Percentiles rank a stretch among this genome's conserved stretches.
Evolutionary conservation across 2,113 vertebrate genomes (phyloP).

Genomic region (Cyphotilapia sp.): DNA sequence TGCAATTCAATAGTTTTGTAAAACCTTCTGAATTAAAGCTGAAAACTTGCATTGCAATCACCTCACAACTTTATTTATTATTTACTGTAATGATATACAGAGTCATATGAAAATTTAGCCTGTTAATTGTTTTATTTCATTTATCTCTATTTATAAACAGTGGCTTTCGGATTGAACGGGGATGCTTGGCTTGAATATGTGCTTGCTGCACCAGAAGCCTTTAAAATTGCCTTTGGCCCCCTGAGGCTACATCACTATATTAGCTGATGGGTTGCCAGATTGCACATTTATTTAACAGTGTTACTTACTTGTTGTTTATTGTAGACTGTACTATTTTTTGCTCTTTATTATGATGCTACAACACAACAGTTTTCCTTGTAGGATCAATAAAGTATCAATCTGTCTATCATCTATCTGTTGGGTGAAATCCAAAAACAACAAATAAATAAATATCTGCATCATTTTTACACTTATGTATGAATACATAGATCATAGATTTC

Average conservation of each 20-base stretch:
- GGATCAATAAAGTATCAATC: not conserved
- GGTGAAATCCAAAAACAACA: not conserved
- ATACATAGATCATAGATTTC: not conserved
- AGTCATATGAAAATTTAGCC: not conserved
- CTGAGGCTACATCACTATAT: not conserved
- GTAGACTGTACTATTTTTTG: not conserved
- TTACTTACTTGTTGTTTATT: not conserved
- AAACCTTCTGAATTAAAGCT: not conserved
- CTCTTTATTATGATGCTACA: not conserved
- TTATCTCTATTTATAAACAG: not conserved
- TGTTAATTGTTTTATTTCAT: not conserved
- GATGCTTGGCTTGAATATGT: not conserved
- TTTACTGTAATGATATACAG: not conserved
- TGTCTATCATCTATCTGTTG: not conserved
- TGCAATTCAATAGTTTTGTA: rapidly evolving
- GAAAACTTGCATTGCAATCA: not conserved
- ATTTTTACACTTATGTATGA: not conserved
- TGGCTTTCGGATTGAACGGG: rapidly evolving
- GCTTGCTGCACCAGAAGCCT: not conserved
- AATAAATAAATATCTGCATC: not conserved
- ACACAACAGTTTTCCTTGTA: not conserved
- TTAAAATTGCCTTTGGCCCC: not conserved
- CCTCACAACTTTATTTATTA: not conserved
- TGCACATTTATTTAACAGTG: not conserved
- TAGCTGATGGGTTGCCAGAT: not conserved